These are phyloP conservation scores for Formicarius rufipectus DNA, from an alignment of 2,113 vertebrate species.

Conservation along the genomic window DNA sequence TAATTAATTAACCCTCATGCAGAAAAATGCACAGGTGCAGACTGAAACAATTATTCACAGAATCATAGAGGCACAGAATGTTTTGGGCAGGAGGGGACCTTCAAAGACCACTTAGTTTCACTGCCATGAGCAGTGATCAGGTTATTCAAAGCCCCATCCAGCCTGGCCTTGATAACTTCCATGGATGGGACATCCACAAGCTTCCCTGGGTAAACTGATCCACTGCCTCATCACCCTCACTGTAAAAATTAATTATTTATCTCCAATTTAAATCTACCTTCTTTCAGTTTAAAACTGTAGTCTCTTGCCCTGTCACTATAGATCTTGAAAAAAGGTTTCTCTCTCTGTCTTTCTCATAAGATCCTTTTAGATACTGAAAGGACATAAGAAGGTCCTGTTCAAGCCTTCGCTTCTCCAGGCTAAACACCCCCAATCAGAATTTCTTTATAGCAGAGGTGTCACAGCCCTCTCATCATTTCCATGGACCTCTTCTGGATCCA, in stretches of 20 bases:
- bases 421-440: not conserved
- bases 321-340: not conserved
- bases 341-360: not conserved
- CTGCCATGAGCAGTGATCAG: not conserved
- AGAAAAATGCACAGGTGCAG: not conserved
- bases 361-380: not conserved
- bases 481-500: not conserved
- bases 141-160: not conserved
- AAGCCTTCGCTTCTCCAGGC: not conserved
- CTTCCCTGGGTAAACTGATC: not conserved
- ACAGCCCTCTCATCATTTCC: not conserved
- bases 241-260: not conserved
- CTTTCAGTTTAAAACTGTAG: not conserved
- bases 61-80: not conserved
- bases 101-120: not conserved
- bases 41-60: not conserved
- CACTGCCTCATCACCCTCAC: accelerated
- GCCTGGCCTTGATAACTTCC: not conserved
- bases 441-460: not conserved
- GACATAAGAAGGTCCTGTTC: not conserved
- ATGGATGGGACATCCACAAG: not conserved
- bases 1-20: not conserved
- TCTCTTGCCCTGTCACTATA: not conserved
- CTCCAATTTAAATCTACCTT: not conserved
- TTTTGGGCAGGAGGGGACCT: not conserved